Percentiles rank a stretch among this genome's conserved stretches.
phyloP scores from a whole-genome alignment of 2,888 invertebrate species.

The Rotaria sp. region DNA sequence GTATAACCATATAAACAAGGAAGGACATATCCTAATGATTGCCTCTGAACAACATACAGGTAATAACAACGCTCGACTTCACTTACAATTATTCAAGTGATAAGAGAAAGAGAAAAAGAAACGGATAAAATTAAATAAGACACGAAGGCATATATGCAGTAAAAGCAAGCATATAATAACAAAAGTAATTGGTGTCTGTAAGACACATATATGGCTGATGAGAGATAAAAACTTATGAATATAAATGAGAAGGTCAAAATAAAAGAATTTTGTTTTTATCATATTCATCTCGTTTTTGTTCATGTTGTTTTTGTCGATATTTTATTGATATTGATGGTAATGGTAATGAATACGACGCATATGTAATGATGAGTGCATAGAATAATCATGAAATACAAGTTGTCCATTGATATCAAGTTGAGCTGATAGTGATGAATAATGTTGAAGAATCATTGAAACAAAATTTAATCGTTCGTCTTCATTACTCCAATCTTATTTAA shows the following conservation, averaged over 20 bases:
- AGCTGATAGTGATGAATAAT: background rate
- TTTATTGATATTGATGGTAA: background rate
- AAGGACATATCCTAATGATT: too few species aligned
- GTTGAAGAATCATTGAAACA: background rate
- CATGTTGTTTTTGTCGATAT: too few species aligned
- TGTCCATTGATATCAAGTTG: slow-evolving; percentile 17
- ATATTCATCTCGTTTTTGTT: background rate
- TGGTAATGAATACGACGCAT: background rate
- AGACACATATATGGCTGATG: background rate
- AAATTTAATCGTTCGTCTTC: background rate
- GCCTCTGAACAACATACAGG: too few species aligned
- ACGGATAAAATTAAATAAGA: background rate
- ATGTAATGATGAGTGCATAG: background rate
- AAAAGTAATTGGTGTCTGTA: background rate
- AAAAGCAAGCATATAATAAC: background rate
- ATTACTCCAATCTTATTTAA: background rate
- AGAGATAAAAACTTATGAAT: background rate
- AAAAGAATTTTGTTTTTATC: background rate
- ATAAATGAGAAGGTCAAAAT: background rate
- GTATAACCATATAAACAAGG: too few species aligned
- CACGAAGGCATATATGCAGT: background rate
- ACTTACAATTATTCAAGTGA: background rate
- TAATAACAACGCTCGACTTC: too few species aligned
- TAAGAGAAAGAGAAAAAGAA: background rate
- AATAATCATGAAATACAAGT: slow-evolving; percentile 12